Evolutionary conservation across 2,797 vertebrate genomes (phyloP).

Genomic region (Enoplosus armatus): DNA sequence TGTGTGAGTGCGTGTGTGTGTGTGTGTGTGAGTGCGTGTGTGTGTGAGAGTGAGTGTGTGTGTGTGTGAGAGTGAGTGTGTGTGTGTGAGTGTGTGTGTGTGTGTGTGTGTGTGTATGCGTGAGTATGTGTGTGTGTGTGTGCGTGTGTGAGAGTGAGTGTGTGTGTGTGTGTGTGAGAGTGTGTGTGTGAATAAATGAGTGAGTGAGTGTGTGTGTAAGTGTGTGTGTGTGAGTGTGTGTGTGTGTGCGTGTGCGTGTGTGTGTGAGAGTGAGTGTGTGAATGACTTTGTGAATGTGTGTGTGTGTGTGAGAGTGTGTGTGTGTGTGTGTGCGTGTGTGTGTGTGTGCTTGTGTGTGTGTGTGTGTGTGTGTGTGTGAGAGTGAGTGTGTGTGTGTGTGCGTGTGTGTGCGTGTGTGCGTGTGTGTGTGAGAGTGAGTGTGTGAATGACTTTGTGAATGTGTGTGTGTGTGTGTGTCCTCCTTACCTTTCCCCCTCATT

Average conservation of each 20-base stretch:
- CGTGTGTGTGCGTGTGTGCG: neutral
- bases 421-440: constrained; percentile 4
- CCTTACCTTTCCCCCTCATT: constrained; percentile 67
- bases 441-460: no score
- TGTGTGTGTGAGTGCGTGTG: constrained; percentile 4
- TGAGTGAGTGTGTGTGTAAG: neutral
- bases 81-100: no score
- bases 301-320: constrained; percentile 1
- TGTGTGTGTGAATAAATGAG: no score
- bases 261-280: no score
- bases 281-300: no score
- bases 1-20: no score
- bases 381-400: neutral
- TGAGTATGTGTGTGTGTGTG: constrained; percentile 1
- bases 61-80: no score
- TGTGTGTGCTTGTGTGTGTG: no score
- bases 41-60: neutral
- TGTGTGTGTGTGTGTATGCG: constrained; percentile 4
- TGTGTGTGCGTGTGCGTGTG: no score
- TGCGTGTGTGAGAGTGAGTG: no score
- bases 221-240: no score
- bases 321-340: neutral
- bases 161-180: no score
- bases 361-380: constrained; percentile 7
- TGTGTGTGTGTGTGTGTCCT: constrained; percentile 12